Evolutionary conservation across 1,140 invertebrate species (phyloP).

Genomic region (Drosophila mayri): DNA sequence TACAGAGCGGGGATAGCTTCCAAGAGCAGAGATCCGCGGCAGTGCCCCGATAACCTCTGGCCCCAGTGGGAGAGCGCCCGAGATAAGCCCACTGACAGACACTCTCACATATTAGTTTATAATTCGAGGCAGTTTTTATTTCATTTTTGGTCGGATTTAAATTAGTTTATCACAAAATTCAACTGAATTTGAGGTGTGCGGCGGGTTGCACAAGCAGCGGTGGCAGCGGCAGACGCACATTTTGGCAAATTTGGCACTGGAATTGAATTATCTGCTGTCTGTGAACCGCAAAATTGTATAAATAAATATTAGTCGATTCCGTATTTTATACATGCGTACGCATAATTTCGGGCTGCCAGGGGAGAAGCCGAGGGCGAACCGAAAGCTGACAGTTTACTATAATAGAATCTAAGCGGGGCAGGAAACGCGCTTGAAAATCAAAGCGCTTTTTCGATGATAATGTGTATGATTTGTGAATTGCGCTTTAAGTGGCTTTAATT

Average conservation of each 20-base stretch:
- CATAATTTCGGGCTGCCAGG: constrained; percentile 50
- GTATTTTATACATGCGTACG: constrained; percentile 57
- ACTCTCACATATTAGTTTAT: neutral
- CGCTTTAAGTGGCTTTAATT: constrained; percentile 41
- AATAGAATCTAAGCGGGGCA: constrained; percentile 19
- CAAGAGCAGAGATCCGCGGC: constrained; percentile 1
- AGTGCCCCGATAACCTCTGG: constrained; percentile 50
- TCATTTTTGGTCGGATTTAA: constrained; percentile 45
- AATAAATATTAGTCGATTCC: constrained; percentile 77
- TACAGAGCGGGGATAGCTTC: constrained; percentile 19
- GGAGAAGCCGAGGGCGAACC: constrained; percentile 10
- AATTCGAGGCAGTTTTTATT: constrained; percentile 15
- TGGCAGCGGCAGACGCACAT: constrained; percentile 15
- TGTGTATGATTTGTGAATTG: constrained; percentile 32
- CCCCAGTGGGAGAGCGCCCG: neutral
- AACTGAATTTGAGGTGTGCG: constrained; percentile 37
- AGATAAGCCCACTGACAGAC: constrained; percentile 10
- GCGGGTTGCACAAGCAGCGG: neutral
- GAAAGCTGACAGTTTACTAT: constrained; percentile 12
- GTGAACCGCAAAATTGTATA: constrained; percentile 74
- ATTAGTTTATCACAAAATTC: constrained; percentile 56
- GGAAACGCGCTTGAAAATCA: constrained; percentile 27
- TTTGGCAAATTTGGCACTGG: constrained; percentile 61
- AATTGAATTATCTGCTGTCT: constrained; percentile 72
- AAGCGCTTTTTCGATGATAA: constrained; percentile 14